These are phyloP conservation scores for Dermolepida albohirtum DNA, from an alignment of 2,888 invertebrate genomes.

Conservation along the genomic window DNA sequence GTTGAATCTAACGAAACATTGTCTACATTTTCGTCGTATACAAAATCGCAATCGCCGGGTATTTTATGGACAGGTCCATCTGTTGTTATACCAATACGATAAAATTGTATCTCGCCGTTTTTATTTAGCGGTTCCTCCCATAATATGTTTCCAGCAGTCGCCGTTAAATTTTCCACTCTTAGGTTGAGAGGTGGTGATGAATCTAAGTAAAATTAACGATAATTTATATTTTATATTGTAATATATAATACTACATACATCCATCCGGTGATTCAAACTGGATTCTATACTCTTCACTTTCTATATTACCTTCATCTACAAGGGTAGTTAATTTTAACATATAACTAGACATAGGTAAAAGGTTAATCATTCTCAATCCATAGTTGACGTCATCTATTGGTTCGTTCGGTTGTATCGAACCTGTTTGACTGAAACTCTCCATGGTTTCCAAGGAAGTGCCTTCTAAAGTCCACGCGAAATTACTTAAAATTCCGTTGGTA, in stretches of 20 bases:
- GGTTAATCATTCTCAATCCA: conserved; percentile 23
- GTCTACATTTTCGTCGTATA: background rate
- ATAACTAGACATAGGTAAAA: conserved; percentile 44
- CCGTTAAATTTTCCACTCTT: background rate
- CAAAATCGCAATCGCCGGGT: conserved; percentile 36
- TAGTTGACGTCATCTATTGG: conserved; percentile 24
- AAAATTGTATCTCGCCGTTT: conserved; percentile 43
- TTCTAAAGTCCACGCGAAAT: conserved; percentile 42
- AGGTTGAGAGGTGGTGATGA: conserved; percentile 13
- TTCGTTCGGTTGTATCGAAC: conserved; percentile 12
- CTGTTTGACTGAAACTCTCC: background rate
- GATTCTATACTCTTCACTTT: too few relatives aligned
- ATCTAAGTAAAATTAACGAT: background rate
- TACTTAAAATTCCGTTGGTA: conserved; percentile 51
- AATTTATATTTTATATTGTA: background rate
- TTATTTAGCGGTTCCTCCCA: conserved; percentile 11
- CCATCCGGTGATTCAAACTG: background rate
- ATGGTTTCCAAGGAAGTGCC: conserved; percentile 31
- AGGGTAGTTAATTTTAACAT: conserved; percentile 1
- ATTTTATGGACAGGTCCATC: conserved; percentile 37
- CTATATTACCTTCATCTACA: too few relatives aligned
- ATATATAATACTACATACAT: conserved; percentile 19
- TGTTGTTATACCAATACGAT: conserved; percentile 34
- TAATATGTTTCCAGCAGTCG: background rate
- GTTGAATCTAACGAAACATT: background rate